Base-by-base conservation (phyloP, 2,113 vertebrate genomes). In the Tetrax tetrax region DNA sequence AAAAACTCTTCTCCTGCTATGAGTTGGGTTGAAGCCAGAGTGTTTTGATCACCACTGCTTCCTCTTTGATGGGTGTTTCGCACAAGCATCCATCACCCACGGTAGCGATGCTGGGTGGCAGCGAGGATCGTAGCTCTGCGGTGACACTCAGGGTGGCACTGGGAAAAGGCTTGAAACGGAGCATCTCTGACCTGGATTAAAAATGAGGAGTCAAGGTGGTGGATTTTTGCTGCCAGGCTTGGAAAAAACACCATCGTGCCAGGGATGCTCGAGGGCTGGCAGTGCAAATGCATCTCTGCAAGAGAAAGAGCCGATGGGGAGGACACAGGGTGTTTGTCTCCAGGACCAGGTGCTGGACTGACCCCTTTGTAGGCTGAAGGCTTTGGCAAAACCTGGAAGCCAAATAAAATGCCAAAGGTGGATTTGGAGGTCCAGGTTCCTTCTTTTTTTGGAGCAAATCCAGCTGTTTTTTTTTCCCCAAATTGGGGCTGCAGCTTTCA, bases 231-330 rank as follows among this genome's bases (percentile, higher is more conserved):
- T 89, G 56, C 51, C 45, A 54, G 57, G 69, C 8, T 76, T n/a
- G 45, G 57, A 37, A 70, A 57, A 65, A 53, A 3, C 28, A n/a
- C 27, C 0, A 0, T n/a, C 0, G 0, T 60, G n/a, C 31, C 18
- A 7, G 47, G n/a, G 48, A 24, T 64, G 72, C 66, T 51, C 0
- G 2, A 74, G 83, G 60, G 37, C 78, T 53, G 59, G 31, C 0
- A 0, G 16, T 37, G 22, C 43, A 78, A 83, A 69, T 14, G 54
- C 35, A 12, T 17, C 48, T 24, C 47, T 47, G 66, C 1, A 2
- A 41, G 60, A 74, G 13, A 43, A 74, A 53, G 60, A 63, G 61
- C 54, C 0, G 1, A 8, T 1, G 25, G 74, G 54, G 35, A 87
- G 19, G 60, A 38, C 48, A 38, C 0, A 0, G 60, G 47, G 20